Base-by-base conservation (phyloP, 2,113 vertebrate species). In the Megaceryle torquata region DNA sequence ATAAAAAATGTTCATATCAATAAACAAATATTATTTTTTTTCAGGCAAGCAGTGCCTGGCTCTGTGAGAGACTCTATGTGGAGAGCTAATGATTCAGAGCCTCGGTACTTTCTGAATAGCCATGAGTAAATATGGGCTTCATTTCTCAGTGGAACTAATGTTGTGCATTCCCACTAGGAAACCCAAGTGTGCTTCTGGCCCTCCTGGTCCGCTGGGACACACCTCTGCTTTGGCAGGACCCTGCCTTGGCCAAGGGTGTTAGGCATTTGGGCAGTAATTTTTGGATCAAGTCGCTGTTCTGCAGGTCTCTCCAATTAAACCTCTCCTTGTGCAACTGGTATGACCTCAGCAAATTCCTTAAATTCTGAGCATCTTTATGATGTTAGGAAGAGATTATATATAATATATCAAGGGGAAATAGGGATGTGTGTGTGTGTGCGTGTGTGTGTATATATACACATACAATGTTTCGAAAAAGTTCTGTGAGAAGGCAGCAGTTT, bases 301-400 rank as follows among this genome's bases (percentile, higher is more conserved):
- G 65, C 13, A 4, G n/a, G 28, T 67, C 10, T 72, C n/a, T 57
- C 35, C 31, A 57, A 1, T 9, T 65, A 48, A 88, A 54, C 60
- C 39, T 81, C 41, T 57, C 56, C 56, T 13, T 60, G n/a, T 63
- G 74, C 43, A 82, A 46, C 56, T 87, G 37, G 7, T 67, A 10
- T 14, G 69, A 82, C 20, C 16, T 82, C 61, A 87, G 67, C 85
- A 82, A 82, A 69, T 88, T 65, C 61, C 48, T 82, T 71, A 79
- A 79, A 56, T 76, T 61, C 53, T 68, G 33, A 60, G 48, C 25
- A 19, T 79, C 57, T 81, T 83, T 48, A 19, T 22, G 43, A 25
- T 53, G 24, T n/a, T 78, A 56, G 61, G 57, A 82, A 64, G 22
- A 82, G 6, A 9, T 13, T 61, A n/a, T 77, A 56, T 64, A 7